Conservation (phyloP, 2,113 vertebrate genomes). For the Pyrgilauda ruficollis region DNA sequence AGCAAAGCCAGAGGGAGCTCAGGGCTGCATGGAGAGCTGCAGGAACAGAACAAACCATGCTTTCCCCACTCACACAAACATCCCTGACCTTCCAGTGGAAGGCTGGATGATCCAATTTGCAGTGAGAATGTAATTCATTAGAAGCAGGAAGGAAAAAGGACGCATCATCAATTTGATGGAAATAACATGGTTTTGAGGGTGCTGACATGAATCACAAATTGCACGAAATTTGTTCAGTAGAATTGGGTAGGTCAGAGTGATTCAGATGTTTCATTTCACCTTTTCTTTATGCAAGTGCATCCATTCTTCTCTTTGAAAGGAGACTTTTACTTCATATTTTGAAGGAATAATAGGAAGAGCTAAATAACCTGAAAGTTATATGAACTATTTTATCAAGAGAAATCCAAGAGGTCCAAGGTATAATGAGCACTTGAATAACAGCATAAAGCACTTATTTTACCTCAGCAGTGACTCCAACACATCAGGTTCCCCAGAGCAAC, state of each 20-base stretch:
- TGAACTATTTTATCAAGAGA: background rate
- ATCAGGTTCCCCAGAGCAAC: background rate
- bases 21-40: background rate
- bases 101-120: background rate
- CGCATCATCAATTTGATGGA: background rate
- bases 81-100: background rate
- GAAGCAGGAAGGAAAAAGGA: background rate
- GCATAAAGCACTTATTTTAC: background rate
- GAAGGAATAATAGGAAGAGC: background rate
- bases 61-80: background rate
- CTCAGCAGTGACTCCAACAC: background rate
- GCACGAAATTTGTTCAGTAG: background rate
- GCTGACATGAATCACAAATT: conserved; percentile 5
- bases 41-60: background rate
- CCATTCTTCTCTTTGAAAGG: background rate
- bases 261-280: background rate
- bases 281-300: background rate
- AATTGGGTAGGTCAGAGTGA: background rate
- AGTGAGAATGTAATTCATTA: background rate
- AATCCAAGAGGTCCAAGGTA: background rate
- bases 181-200: background rate
- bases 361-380: background rate
- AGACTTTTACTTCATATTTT: background rate
- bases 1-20: background rate
- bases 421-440: background rate